A percentile compares a stretch with the other conserved stretches of the same genome.
Conservation (phyloP, 2,888 invertebrate genomes). For the Morpho helenor region DNA sequence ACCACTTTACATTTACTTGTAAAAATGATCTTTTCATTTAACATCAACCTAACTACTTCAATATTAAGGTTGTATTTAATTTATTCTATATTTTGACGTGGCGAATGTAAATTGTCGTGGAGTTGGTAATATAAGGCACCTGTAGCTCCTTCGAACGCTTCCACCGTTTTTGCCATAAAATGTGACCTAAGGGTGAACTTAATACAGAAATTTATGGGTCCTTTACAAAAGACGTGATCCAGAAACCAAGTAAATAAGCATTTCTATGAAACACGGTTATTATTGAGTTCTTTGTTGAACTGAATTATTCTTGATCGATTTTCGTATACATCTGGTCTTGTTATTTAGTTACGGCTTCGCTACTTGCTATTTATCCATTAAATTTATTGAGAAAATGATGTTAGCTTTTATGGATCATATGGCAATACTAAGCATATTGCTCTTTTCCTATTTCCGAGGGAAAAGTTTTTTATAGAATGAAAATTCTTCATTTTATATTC, state of each 20-base stretch:
- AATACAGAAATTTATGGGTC: constrained; percentile 24
- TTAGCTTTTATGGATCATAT: no score
- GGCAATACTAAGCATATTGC: no score
- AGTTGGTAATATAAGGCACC: constrained; percentile 27
- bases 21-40: constrained; percentile 4
- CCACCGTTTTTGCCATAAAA: constrained; percentile 22
- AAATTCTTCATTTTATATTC: no score
- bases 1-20: constrained; percentile 4
- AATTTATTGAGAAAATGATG: no score
- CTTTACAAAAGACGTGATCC: constrained; percentile 24
- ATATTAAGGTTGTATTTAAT: constrained; percentile 13
- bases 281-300: constrained; percentile 3
- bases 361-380: no score
- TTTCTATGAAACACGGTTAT: constrained; percentile 12
- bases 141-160: constrained; percentile 21
- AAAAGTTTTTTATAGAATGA: no score
- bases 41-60: constrained; percentile 7
- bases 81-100: constrained; percentile 7
- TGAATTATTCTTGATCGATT: neutral
- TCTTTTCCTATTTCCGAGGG: no score
- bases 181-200: constrained; percentile 21
- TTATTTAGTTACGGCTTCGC: no score
- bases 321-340: no score
- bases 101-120: constrained; percentile 23
- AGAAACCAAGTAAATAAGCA: constrained; percentile 19